A percentile compares a stretch with the other conserved stretches of the same genome.
Conservation (phyloP, 2,797 vertebrate genomes). For the Rhinatrema bivittatum region DNA sequence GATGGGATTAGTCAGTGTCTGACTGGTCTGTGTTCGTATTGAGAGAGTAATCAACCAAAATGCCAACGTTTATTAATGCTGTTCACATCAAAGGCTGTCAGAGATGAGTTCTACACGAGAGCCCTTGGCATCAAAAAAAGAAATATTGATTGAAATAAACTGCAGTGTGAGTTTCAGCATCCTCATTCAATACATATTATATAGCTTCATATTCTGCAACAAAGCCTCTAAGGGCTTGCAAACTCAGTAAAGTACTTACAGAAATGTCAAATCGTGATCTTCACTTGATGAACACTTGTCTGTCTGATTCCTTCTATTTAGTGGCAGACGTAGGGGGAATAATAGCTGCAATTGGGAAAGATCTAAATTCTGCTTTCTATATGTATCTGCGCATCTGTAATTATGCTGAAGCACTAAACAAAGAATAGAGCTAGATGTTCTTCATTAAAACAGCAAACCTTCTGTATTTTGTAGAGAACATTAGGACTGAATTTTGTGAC, state of each 20-base stretch:
- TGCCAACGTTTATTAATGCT: slow-evolving; percentile 34
- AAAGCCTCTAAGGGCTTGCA: slow-evolving; percentile 18
- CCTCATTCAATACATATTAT: slow-evolving; percentile 22
- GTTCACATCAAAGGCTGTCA: slow-evolving; percentile 26
- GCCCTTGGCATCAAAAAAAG: slow-evolving; percentile 20
- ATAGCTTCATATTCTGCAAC: slow-evolving; percentile 17
- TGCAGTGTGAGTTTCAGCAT: slow-evolving; percentile 21
- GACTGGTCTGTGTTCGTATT: slow-evolving; percentile 6
- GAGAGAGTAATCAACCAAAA: slow-evolving; percentile 32
- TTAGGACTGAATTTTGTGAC: too few relatives aligned
- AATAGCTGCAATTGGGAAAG: slow-evolving; percentile 24
- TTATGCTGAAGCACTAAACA: neutral
- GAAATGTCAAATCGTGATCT: slow-evolving; percentile 37
- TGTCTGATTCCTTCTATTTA: slow-evolving; percentile 34
- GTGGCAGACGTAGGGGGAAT: slow-evolving; percentile 20
- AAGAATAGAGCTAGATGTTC: neutral
- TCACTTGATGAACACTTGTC: slow-evolving; percentile 33
- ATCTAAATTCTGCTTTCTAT: neutral
- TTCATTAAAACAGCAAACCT: too few relatives aligned
- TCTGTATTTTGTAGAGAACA: too few relatives aligned
- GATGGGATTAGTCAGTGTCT: slow-evolving; percentile 19
- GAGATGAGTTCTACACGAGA: slow-evolving; percentile 10
- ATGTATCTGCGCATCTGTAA: slow-evolving; percentile 1
- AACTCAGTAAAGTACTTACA: slow-evolving; percentile 24
- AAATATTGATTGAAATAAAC: slow-evolving; percentile 45